A percentile compares a stretch with the other conserved stretches of the same genome.
Conservation (phyloP, 2,113 vertebrate species). For the Oostethus manadensis region DNA sequence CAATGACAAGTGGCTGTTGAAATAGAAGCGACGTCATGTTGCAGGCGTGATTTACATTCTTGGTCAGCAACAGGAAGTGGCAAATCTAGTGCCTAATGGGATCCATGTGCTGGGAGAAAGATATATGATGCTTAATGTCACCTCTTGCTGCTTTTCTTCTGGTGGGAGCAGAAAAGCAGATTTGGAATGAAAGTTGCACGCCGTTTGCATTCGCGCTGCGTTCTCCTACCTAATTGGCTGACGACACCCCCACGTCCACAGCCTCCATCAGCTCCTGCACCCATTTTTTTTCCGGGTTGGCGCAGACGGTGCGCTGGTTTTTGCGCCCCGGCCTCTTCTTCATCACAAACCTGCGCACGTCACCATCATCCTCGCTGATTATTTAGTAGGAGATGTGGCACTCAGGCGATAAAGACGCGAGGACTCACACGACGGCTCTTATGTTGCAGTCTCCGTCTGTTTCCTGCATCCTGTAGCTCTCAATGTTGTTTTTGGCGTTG, state of each 20-base stretch:
- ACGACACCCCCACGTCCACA: background rate
- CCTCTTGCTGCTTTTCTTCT: conserved; percentile 9
- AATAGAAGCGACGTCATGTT: conserved; percentile 7
- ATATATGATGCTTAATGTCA: conserved; percentile 19
- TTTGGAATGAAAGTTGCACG: background rate
- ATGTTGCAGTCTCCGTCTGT: conserved; percentile 74
- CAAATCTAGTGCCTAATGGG: conserved; percentile 21
- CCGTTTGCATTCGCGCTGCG: background rate
- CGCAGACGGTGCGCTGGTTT: conserved; percentile 26
- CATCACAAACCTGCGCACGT: conserved; percentile 36
- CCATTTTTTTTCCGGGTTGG: conserved; percentile 10
- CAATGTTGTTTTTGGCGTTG: background rate
- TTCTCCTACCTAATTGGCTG: too few relatives aligned
- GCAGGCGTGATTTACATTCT: conserved; percentile 22
- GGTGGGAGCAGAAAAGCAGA: background rate
- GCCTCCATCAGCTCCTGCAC: conserved; percentile 2
- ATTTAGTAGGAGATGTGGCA: too few relatives aligned
- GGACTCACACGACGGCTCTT: conserved; percentile 68
- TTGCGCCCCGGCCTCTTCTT: background rate
- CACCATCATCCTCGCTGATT: background rate
- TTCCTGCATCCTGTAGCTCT: conserved; percentile 59
- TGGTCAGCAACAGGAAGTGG: conserved; percentile 35
- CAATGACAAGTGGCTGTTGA: conserved; percentile 11
- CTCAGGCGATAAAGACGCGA: background rate
- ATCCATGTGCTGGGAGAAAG: conserved; percentile 10